A percentile compares a stretch with the other conserved stretches of the same genome.
phyloP scores from a whole-genome alignment of 2,797 vertebrate genomes.

The Malurus splendens region DNA sequence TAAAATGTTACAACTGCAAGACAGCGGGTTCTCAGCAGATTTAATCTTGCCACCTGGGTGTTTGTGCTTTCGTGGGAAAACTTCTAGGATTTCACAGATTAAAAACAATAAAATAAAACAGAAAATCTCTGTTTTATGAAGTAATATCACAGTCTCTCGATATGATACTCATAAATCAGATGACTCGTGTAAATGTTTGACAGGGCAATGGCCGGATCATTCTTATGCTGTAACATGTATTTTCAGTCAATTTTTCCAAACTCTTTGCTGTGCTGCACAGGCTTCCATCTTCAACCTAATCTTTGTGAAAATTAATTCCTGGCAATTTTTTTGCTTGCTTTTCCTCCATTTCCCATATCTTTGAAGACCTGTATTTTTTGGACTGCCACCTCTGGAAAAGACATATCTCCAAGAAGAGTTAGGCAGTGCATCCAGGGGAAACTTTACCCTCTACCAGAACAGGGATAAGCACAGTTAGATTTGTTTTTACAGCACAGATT shows the following conservation, averaged over 20 bases:
- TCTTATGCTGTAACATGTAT: not conserved
- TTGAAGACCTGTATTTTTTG: conserved; percentile 25
- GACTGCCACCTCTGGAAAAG: not conserved
- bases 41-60: not conserved
- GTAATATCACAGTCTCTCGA: not conserved
- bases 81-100: not conserved
- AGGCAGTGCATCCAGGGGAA: not conserved
- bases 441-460: not conserved
- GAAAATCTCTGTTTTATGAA: not conserved
- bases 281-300: conserved; percentile 6
- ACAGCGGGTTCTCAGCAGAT: not conserved
- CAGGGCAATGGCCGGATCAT: conserved; percentile 18
- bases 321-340: conserved; percentile 3
- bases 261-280: not conserved
- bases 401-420: not conserved
- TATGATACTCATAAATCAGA: not conserved
- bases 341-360: not conserved
- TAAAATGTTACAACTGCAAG: not conserved
- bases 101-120: not conserved
- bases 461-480: not conserved
- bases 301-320: not conserved
- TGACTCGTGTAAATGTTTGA: conserved; percentile 30
- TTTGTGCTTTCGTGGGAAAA: not conserved
- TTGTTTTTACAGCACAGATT: not conserved
- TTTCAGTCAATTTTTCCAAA: conserved; percentile 11